These are phyloP conservation scores for Eudorcas thomsonii DNA, from an alignment of 2,113 vertebrate genomes.

Conservation along the genomic window DNA sequence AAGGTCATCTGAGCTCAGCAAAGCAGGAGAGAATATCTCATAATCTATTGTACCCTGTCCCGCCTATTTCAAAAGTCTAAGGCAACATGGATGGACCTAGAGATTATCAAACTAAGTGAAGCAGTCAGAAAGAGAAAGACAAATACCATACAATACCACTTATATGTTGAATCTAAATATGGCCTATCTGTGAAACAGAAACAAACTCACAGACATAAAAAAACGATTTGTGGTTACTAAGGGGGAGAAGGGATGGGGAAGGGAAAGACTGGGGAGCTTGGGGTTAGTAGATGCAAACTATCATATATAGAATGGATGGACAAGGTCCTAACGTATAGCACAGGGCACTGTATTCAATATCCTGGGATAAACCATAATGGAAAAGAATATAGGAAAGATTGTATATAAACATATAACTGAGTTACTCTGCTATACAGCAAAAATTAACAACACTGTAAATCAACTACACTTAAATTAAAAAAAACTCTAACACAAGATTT, in stretches of 20 bases:
- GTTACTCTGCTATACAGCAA: neutral
- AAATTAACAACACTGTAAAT: neutral
- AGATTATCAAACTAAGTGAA: neutral
- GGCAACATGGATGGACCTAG: neutral
- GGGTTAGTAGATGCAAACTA: neutral
- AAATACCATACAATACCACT: neutral
- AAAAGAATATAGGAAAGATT: neutral
- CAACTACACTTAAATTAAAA: neutral
- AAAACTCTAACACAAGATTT: neutral
- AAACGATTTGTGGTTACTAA: neutral
- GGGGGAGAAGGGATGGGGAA: neutral
- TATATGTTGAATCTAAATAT: neutral
- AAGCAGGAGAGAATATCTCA: neutral
- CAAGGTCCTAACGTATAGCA: neutral
- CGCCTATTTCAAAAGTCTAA: neutral
- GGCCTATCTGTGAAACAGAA: neutral
- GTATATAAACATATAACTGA: neutral
- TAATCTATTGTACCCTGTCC: neutral
- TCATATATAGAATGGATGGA: neutral
- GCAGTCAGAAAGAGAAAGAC: neutral
- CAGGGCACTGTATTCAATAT: neutral
- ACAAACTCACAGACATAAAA: neutral
- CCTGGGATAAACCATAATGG: neutral
- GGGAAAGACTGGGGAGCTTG: neutral
- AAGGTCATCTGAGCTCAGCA: neutral